phyloP scores from a whole-genome alignment of 2,888 invertebrate genomes.

The Acleris cristana region DNA sequence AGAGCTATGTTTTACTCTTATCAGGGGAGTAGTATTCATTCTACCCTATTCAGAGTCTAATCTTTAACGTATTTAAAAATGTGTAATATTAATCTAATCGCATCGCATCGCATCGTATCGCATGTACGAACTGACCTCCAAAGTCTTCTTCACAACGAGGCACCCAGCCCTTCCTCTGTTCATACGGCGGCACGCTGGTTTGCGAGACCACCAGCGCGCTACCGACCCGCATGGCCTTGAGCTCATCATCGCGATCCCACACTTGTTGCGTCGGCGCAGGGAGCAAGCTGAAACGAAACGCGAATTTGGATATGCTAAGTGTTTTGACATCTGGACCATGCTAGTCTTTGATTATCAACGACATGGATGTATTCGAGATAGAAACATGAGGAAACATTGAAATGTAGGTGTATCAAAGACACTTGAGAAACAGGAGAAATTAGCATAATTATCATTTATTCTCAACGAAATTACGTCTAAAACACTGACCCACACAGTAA shows the following conservation, averaged over 20 bases:
- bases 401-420: background rate
- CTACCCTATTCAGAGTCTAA: background rate
- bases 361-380: background rate
- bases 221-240: conserved; percentile 79
- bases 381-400: too few relatives aligned
- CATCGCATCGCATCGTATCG: too few relatives aligned
- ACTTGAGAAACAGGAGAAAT: background rate
- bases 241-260: conserved; percentile 95
- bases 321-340: too few relatives aligned
- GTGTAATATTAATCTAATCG: too few relatives aligned
- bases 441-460: background rate
- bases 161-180: conserved; percentile 96
- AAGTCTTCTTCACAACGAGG: conserved; percentile 91
- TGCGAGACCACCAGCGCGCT: conserved; percentile 90
- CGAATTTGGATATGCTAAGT: too few relatives aligned
- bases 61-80: background rate
- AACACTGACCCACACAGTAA: background rate
- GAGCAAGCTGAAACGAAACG: conserved; percentile 85
- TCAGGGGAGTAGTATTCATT: too few relatives aligned
- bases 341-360: background rate
- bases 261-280: conserved; percentile 94
- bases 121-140: conserved; percentile 75
- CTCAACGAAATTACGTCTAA: background rate
- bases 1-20: too few relatives aligned
- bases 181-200: conserved; percentile 95